These are phyloP conservation scores for Drosophila buzzatii DNA, from an alignment of 2,888 invertebrate species.

Conservation along the genomic window DNA sequence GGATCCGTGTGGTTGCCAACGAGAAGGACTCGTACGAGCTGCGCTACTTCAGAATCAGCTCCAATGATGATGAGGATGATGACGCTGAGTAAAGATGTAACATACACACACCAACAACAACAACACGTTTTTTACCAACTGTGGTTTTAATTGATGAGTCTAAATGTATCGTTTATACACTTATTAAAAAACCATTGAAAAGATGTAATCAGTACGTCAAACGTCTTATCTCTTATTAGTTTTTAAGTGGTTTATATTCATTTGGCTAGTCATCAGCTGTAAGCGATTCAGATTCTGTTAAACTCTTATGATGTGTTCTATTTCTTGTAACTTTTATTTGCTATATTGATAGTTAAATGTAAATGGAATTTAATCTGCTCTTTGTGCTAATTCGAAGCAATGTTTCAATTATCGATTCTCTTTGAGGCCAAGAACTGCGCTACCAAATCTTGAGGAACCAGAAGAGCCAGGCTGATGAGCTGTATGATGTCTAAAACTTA, in stretches of 20 bases:
- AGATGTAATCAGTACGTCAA: constrained; percentile 13
- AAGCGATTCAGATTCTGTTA: neutral
- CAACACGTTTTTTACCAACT: constrained; percentile 33
- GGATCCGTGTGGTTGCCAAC: constrained; percentile 99
- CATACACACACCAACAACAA: neutral
- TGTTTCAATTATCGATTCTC: neutral
- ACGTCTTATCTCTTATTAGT: neutral
- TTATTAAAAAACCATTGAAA: constrained; percentile 21
- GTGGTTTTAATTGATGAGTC: constrained; percentile 21
- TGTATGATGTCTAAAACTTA: no score
- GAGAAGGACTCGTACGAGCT: constrained; percentile 98
- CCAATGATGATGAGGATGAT: constrained; percentile 95
- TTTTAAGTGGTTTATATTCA: neutral
- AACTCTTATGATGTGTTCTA: neutral
- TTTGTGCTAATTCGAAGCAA: neutral
- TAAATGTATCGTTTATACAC: constrained; percentile 26
- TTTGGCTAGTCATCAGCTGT: neutral
- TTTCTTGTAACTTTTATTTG: neutral
- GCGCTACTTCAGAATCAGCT: constrained; percentile 98
- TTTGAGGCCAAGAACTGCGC: no score
- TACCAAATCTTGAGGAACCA: no score
- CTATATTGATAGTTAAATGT: neutral
- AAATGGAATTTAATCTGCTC: no score
- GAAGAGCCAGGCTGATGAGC: no score
- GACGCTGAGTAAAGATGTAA: constrained; percentile 84